Conservation (phyloP, 2,113 vertebrate species). For the Paedocypris sp. region DNA sequence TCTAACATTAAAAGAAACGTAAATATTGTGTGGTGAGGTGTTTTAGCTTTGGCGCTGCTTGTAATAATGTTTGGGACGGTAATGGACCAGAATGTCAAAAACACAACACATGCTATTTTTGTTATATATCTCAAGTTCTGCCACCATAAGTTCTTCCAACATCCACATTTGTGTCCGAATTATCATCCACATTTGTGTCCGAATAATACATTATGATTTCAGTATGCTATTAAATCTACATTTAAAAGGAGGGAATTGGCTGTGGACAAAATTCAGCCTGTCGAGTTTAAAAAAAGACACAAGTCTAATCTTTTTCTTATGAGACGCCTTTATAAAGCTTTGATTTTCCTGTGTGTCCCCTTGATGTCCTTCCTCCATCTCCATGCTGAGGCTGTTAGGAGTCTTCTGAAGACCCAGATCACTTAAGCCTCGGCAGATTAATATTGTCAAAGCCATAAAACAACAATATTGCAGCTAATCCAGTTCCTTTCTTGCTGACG, state of each 20-base stretch:
- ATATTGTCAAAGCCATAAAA: constrained; percentile 3
- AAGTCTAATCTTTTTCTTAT: constrained; percentile 2
- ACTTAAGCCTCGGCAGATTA: constrained; percentile 27
- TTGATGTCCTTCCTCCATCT: not conserved
- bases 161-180: too few species aligned
- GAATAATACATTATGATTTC: not conserved
- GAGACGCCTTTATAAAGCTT: not conserved
- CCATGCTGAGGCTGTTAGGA: not conserved
- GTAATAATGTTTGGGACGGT: not conserved
- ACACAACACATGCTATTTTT: too few species aligned
- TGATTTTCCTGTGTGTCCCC: not conserved
- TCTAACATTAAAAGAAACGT: too few species aligned
- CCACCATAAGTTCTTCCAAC: too few species aligned
- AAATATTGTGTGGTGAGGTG: too few species aligned
- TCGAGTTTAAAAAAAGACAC: not conserved
- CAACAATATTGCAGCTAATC: constrained; percentile 13
- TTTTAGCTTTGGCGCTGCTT: too few species aligned
- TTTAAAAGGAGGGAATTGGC: not conserved
- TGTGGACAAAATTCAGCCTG: not conserved
- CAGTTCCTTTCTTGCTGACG: not conserved
- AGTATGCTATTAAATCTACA: constrained; percentile 15
- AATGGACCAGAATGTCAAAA: not conserved
- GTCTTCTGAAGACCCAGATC: constrained; percentile 15
- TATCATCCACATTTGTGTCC: constrained; percentile 6
- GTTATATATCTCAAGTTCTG: too few species aligned